These are phyloP conservation scores for Diaphora mendica DNA, from an alignment of 2,888 invertebrate genomes.

Conservation along the genomic window DNA sequence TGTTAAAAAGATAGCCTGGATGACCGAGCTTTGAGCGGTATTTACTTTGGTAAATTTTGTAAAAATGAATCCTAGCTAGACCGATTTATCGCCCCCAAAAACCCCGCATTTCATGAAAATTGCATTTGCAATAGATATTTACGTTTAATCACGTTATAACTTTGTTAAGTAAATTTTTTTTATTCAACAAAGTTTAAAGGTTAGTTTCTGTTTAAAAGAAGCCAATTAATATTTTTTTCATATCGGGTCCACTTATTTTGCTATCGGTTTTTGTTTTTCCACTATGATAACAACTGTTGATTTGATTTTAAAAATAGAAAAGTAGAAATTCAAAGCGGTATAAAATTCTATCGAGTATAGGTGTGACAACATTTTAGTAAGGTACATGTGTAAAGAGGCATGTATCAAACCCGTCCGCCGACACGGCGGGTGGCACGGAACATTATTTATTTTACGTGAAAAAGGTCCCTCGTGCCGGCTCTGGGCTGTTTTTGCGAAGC, in stretches of 20 bases:
- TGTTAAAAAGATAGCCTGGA: too few species aligned
- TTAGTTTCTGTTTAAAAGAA: too few species aligned
- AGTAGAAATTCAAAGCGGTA: not conserved
- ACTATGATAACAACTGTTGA: too few species aligned
- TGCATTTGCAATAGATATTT: not conserved
- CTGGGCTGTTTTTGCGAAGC: constrained; percentile 63
- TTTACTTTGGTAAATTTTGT: too few species aligned
- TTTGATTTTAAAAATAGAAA: not conserved
- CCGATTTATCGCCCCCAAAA: too few species aligned
- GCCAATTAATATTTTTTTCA: not conserved
- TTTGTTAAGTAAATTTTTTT: too few species aligned
- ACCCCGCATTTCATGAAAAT: too few species aligned
- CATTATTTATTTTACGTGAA: constrained; percentile 83
- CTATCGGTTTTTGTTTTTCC: not conserved
- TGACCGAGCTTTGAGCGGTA: too few species aligned
- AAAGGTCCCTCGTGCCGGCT: constrained; percentile 49
- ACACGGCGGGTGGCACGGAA: constrained; percentile 70
- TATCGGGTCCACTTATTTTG: not conserved
- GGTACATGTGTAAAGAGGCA: constrained; percentile 56
- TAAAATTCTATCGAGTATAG: constrained; percentile 7
- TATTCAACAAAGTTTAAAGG: too few species aligned
- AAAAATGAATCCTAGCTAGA: too few species aligned
- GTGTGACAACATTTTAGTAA: constrained; percentile 57
- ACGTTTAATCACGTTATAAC: too few species aligned
- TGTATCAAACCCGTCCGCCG: constrained; percentile 62